Percentiles rank a stretch among this genome's conserved stretches.
These are phyloP conservation scores for Xanthorhoe designata DNA, from an alignment of 2,888 invertebrate species.

Conservation along the genomic window DNA sequence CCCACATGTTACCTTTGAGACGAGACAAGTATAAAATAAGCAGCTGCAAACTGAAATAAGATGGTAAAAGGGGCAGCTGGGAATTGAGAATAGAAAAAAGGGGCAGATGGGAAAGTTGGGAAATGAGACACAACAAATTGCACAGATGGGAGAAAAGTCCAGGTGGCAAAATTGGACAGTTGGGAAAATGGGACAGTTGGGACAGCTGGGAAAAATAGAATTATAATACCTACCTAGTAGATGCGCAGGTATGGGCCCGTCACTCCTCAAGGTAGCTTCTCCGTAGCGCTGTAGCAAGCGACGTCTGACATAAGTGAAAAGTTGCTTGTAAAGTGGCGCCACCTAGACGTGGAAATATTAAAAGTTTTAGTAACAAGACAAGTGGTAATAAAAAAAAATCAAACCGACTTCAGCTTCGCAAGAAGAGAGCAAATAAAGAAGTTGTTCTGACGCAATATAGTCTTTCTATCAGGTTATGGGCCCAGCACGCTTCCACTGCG, in stretches of 20 bases:
- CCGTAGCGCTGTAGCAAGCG: conserved; percentile 88
- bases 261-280: conserved; percentile 82
- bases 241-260: conserved; percentile 94
- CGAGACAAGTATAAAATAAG: too few species aligned
- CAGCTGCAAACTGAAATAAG: too few species aligned
- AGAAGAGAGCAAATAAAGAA: too few species aligned
- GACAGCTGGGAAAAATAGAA: background rate
- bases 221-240: conserved; percentile 83
- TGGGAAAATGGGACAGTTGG: background rate
- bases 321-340: conserved; percentile 91
- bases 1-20: conserved; percentile 91
- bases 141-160: too few species aligned
- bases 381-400: too few species aligned
- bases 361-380: too few species aligned
- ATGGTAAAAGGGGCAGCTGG: too few species aligned
- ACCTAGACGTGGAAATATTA: conserved; percentile 8
- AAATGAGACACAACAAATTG: background rate
- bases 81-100: background rate
- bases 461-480: conserved; percentile 92
- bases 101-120: background rate
- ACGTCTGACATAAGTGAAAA: conserved; percentile 93
- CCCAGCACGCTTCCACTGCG: conserved; percentile 94
- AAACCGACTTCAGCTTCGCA: too few species aligned
- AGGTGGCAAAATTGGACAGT: background rate
- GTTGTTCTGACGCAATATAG: too few species aligned